These are phyloP conservation scores for Psix sp. DNA, from an alignment of 1,140 invertebrate genomes.

Conservation along the genomic window DNA sequence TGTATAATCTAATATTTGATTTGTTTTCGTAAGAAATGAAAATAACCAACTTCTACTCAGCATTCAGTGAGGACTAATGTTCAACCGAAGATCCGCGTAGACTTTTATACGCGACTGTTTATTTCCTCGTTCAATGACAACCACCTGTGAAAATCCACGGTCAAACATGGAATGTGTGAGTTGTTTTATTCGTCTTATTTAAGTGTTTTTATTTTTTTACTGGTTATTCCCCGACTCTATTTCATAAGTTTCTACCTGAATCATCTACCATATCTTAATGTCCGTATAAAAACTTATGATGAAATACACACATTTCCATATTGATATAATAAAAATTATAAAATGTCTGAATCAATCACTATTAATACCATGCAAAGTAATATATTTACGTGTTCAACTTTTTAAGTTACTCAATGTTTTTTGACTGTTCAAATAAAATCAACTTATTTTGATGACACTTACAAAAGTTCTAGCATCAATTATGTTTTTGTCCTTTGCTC, in stretches of 20 bases:
- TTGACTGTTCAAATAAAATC: not conserved
- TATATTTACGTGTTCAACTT: too few species aligned
- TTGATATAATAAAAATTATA: conserved; percentile 24
- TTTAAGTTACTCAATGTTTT: not conserved
- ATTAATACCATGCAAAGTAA: conserved; percentile 5
- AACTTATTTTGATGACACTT: not conserved
- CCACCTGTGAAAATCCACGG: conserved; percentile 13
- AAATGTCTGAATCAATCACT: conserved; percentile 31
- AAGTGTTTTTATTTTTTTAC: conserved; percentile 34
- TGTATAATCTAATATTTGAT: not conserved
- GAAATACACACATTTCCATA: conserved; percentile 42
- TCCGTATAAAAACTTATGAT: conserved; percentile 28
- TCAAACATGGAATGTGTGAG: conserved; percentile 21
- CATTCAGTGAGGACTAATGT: conserved; percentile 24
- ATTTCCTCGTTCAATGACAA: conserved; percentile 41
- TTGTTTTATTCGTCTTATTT: conserved; percentile 18
- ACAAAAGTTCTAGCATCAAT: conserved; percentile 7
- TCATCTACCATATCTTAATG: conserved; percentile 39
- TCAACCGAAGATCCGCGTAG: conserved; percentile 2
- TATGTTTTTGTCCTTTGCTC: conserved; percentile 15
- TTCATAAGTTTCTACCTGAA: conserved; percentile 39
- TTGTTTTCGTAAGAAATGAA: not conserved
- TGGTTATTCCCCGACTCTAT: conserved; percentile 32
- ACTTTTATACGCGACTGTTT: conserved; percentile 48
- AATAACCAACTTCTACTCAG: conserved; percentile 20